Conservation (phyloP, 2,113 vertebrate genomes). For the Leptodactylus fuscus region DNA sequence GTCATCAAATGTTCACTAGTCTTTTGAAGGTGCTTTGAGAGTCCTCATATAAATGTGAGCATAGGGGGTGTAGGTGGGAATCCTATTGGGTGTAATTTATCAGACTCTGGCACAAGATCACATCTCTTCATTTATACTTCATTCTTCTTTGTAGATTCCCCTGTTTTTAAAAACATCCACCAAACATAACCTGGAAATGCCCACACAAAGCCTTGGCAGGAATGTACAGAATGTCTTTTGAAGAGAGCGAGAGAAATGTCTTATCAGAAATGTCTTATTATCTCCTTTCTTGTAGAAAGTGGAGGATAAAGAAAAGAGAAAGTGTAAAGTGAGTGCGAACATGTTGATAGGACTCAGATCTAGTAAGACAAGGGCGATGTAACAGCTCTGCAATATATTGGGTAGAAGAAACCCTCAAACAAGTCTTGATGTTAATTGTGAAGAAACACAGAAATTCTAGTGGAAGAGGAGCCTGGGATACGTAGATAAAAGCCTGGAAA, state of each 20-base stretch:
- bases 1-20: too few relatives aligned
- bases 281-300: constrained; percentile 42
- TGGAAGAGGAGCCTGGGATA: constrained; percentile 16
- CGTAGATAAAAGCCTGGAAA: constrained; percentile 48
- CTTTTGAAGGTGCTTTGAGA: not conserved
- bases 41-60: not conserved
- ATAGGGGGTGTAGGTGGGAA: not conserved
- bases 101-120: not conserved
- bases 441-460: constrained; percentile 30
- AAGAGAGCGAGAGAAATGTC: constrained; percentile 1
- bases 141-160: constrained; percentile 8
- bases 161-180: constrained; percentile 6
- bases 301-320: constrained; percentile 29
- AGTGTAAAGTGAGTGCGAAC: constrained; percentile 53
- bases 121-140: not conserved
- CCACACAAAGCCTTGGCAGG: constrained; percentile 33
- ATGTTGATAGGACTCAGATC: constrained; percentile 51
- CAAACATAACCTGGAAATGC: not conserved
- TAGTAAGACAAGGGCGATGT: constrained; percentile 20
- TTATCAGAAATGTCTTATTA: constrained; percentile 23
- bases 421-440: constrained; percentile 16
- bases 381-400: constrained; percentile 32
- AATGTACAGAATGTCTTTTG: constrained; percentile 44
- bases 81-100: not conserved
- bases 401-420: constrained; percentile 25